Evolutionary conservation across 64 coral and sea anemone genomes (phyloP), one percentile per base, ranked within the genome.

Genomic region (Montipora foliosa): DNA sequence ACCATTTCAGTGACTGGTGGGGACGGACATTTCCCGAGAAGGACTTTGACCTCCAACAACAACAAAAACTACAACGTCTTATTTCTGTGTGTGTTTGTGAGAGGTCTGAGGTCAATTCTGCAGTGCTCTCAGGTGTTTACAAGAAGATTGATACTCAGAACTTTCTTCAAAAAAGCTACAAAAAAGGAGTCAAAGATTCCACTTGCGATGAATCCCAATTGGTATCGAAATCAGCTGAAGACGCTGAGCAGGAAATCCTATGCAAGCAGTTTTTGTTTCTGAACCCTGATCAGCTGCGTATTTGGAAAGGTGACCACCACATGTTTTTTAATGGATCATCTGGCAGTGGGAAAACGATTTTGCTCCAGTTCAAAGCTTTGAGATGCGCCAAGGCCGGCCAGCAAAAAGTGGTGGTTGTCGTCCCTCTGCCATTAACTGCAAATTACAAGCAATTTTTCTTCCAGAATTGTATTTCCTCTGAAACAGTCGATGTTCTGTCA

Each of bases 281-380:
- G 3, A 84, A 84, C 47, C 62, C 62, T n/a, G 81, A 84, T 7
- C 81, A 84, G 81, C 62, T 84, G 7, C 81, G 81, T 3, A 69
- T 84, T n/a, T 84, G 81, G 81, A 84, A 68, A 4, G 61, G 81
- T 17, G 58, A 44, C 67, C 16, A 4, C 29, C 60, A 68, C 7
- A 60, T 45, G 44, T 68, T 84, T 44, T 84, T 84, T n/a, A 84
- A 84, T n/a, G 81, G 81, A 19, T 84, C 81, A 3, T 68, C 60
- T 62, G 81, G 81, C 10, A 49, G 81, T 68, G 81, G 81, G 8
- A 84, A 69, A 84, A 68, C 61, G 17, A 84, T 84, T 84, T 68
- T 84, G 81, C 81, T 84, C 17, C 81, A 84, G 61, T 84, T 84
- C 61, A 84, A 69, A 84, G 81, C 81, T 67, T 69, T 84, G 62